Evolutionary conservation across 1,140 invertebrate species (phyloP).

Genomic region (Drosophila nikananu): DNA sequence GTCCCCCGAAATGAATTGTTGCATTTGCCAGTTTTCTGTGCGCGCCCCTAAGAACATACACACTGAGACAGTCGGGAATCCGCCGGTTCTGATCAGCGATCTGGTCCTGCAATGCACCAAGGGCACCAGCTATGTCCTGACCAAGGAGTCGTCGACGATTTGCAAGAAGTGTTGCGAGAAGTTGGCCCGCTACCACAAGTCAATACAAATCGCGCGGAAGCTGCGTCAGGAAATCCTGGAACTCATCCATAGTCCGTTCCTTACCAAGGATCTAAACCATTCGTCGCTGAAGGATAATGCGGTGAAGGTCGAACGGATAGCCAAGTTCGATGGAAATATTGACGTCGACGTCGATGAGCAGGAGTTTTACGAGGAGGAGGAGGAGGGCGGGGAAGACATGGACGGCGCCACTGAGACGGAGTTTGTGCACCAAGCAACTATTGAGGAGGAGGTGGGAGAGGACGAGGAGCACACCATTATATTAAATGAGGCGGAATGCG

Average conservation of each 20-base stretch:
- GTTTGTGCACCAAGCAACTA: conserved; percentile 22
- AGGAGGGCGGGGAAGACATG: conserved; percentile 16
- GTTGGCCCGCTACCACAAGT: conserved; percentile 67
- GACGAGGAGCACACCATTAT: conserved; percentile 38
- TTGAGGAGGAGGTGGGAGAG: conserved; percentile 22
- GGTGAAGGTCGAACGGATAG: conserved; percentile 23
- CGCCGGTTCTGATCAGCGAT: conserved; percentile 66
- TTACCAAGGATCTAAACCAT: conserved; percentile 53
- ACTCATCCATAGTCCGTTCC: conserved; percentile 63
- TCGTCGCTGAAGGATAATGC: conserved; percentile 20
- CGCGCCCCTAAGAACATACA: conserved; percentile 68
- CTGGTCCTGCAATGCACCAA: conserved; percentile 66
- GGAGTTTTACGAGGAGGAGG: conserved; percentile 28
- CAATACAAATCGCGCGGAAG: conserved; percentile 63
- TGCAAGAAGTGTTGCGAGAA: conserved; percentile 75
- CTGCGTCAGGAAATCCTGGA: conserved; percentile 68
- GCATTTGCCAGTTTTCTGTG: conserved; percentile 74
- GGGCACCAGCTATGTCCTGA: conserved; percentile 57
- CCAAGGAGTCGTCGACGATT: conserved; percentile 57
- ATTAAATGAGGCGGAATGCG: conserved; percentile 40
- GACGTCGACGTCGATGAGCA: conserved; percentile 34
- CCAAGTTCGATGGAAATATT: conserved; percentile 49
- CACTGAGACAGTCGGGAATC: conserved; percentile 63
- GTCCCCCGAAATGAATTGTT: conserved; percentile 65
- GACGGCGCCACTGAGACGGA: conserved; percentile 10